Percentiles rank a stretch among this genome's conserved stretches.
Evolutionary conservation across 2,113 vertebrate species (phyloP).

Genomic region (Hippocampus barbouri): DNA sequence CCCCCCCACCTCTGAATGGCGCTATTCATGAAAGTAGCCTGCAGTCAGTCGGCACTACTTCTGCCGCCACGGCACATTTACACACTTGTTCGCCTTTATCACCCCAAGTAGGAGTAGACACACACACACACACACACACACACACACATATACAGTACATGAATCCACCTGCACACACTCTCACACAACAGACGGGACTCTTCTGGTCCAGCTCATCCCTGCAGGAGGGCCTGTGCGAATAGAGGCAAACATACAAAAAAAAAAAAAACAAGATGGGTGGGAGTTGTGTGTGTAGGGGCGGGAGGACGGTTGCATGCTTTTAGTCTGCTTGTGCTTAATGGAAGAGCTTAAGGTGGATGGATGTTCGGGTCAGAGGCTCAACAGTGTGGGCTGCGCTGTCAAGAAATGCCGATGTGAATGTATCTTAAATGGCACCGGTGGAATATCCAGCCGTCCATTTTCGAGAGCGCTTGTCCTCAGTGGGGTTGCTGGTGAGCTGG

Average conservation of each 20-base stretch:
- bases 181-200: conserved; percentile 29
- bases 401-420: conserved; percentile 16
- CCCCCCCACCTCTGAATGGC: conserved; percentile 43
- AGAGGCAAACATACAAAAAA: conserved; percentile 36
- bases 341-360: conserved; percentile 18
- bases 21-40: conserved; percentile 67
- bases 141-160: neutral
- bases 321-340: conserved; percentile 24
- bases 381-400: conserved; percentile 19
- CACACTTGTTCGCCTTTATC: conserved; percentile 40
- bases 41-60: conserved; percentile 49
- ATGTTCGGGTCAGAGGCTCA: conserved; percentile 11
- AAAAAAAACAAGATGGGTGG: neutral
- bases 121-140: neutral
- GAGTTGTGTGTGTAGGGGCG: neutral
- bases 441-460: neutral
- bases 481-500: neutral
- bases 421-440: neutral
- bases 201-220: conserved; percentile 44
- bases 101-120: conserved; percentile 26
- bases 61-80: conserved; percentile 52
- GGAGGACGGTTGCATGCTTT: conserved; percentile 14
- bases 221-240: conserved; percentile 22
- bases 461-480: neutral
- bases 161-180: conserved; percentile 33